Conservation (phyloP, 2,888 invertebrate species). For the Euplagia quadripunctaria region DNA sequence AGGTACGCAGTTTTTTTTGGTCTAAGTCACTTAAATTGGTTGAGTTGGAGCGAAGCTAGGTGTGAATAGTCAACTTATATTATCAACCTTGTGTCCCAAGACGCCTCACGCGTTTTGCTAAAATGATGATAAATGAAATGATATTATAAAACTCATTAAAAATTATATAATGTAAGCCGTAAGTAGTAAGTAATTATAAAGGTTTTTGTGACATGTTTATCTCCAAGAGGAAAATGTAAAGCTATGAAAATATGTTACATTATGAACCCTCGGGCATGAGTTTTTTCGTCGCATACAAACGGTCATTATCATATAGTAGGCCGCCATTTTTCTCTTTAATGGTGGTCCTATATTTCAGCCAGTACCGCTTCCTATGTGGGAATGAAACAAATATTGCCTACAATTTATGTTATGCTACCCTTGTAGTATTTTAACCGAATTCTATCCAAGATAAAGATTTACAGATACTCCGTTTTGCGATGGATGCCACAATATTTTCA, state of each 20-base stretch:
- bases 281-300: slow-evolving; percentile 14
- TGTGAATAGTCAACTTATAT: background rate
- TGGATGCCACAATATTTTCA: background rate
- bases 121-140: no score
- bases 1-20: no score
- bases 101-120: no score
- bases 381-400: background rate
- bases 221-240: background rate
- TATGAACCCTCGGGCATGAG: background rate
- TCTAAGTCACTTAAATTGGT: no score
- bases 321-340: slow-evolving; percentile 9
- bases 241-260: background rate
- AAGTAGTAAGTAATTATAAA: no score
- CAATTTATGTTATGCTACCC: no score
- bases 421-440: background rate
- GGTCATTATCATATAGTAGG: slow-evolving; percentile 3
- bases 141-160: background rate
- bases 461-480: background rate
- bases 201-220: background rate
- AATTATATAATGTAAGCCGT: background rate
- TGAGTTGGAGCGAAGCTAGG: no score
- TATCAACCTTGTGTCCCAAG: background rate
- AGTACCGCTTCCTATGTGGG: background rate
- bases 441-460: background rate
- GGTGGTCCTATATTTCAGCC: background rate